These are phyloP conservation scores for Takifugu rubripes DNA, from an alignment of 2,797 vertebrate genomes.

Conservation along the genomic window DNA sequence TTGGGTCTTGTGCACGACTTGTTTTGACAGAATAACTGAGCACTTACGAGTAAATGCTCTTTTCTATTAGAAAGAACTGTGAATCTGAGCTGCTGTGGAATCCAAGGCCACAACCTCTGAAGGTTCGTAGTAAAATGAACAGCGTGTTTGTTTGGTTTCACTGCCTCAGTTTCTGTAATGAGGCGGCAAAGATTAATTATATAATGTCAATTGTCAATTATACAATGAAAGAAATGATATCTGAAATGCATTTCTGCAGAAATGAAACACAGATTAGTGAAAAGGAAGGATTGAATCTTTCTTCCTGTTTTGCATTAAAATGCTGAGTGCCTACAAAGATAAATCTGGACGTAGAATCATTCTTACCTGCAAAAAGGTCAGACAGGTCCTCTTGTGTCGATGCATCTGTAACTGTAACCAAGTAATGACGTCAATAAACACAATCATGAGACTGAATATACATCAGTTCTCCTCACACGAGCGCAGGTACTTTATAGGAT, in stretches of 20 bases:
- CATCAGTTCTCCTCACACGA: background rate
- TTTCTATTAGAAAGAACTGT: slow-evolving; percentile 3
- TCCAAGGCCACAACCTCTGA: slow-evolving; percentile 16
- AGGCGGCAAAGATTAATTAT: background rate
- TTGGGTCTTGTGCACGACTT: background rate
- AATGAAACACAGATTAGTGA: slow-evolving; percentile 1
- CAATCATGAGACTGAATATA: background rate
- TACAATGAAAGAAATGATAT: background rate
- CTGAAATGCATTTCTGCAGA: background rate
- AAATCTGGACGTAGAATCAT: background rate
- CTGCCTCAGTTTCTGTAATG: background rate
- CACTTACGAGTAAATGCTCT: background rate
- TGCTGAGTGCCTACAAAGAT: background rate
- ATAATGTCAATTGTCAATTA: background rate
- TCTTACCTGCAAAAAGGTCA: slow-evolving; percentile 66
- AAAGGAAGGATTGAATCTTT: too few relatives aligned
- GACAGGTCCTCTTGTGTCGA: slow-evolving; percentile 30
- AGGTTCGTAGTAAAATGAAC: background rate
- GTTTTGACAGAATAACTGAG: background rate
- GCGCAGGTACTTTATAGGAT: too few relatives aligned
- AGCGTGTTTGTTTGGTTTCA: background rate
- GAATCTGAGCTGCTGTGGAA: slow-evolving; percentile 9
- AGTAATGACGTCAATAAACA: slow-evolving; percentile 19
- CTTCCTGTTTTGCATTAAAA: background rate
- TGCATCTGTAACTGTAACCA: slow-evolving; percentile 52